Evolutionary conservation across 2,888 invertebrate genomes (phyloP).

Genomic region (Cheilosia variabilis): DNA sequence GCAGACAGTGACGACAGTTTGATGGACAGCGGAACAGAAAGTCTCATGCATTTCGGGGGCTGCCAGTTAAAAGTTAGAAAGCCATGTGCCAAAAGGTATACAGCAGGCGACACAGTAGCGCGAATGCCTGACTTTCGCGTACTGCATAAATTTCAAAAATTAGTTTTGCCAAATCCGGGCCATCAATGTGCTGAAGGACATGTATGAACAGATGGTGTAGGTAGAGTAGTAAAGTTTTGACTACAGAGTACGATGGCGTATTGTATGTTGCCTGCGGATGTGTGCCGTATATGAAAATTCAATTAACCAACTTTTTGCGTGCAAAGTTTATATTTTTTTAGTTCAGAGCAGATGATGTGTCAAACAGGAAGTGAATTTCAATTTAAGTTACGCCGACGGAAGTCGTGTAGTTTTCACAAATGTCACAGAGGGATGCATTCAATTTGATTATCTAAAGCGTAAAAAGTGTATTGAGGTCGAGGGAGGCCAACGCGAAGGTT

Average conservation of each 20-base stretch:
- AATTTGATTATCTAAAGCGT: neutral
- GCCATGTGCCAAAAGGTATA: conserved; percentile 6
- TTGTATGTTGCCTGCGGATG: neutral
- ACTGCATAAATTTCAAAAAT: conserved; percentile 51
- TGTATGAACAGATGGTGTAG: neutral
- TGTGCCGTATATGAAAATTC: conserved; percentile 19
- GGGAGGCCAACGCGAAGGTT: too few species aligned
- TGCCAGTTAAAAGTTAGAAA: conserved; percentile 3
- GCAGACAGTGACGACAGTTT: conserved; percentile 15
- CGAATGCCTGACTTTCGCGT: conserved; percentile 15
- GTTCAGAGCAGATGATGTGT: conserved; percentile 3
- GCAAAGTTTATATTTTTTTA: conserved; percentile 1
- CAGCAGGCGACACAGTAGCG: conserved; percentile 11
- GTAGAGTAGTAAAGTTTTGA: neutral
- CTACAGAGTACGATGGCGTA: neutral
- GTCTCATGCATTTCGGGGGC: conserved; percentile 2
- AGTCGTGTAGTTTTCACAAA: conserved; percentile 5
- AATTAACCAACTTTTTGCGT: conserved; percentile 25
- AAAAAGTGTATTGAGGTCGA: neutral
- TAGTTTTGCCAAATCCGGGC: conserved; percentile 40
- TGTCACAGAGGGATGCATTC: neutral
- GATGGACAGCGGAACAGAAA: conserved; percentile 16
- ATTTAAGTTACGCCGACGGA: conserved; percentile 4
- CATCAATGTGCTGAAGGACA: conserved; percentile 20
- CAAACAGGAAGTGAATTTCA: conserved; percentile 7